phyloP scores from a whole-genome alignment of 2,888 invertebrate genomes.

The Sclerodermus sp. region DNA sequence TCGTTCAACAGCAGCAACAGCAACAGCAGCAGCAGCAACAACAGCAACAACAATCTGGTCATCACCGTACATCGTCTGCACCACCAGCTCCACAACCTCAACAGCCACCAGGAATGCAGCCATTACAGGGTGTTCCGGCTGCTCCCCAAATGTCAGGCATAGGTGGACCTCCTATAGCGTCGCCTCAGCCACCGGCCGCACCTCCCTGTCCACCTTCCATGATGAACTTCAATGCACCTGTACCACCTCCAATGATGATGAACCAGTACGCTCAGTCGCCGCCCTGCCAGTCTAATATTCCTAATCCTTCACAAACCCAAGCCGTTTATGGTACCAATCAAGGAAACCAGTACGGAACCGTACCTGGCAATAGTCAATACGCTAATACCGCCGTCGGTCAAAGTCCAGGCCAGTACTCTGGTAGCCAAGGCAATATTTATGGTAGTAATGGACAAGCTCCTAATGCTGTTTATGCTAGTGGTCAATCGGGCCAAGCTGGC shows the following conservation, averaged over 20 bases:
- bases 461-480: conserved; percentile 22
- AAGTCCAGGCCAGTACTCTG: conserved; percentile 35
- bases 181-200: conserved; percentile 66
- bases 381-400: conserved; percentile 27
- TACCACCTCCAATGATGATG: conserved; percentile 46
- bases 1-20: conserved; percentile 52
- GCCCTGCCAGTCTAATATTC: conserved; percentile 37
- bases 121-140: conserved; percentile 28
- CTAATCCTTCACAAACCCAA: conserved; percentile 44
- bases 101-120: conserved; percentile 37
- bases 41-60: conserved; percentile 55
- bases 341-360: conserved; percentile 33
- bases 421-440: conserved; percentile 39
- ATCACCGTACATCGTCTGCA: conserved; percentile 64
- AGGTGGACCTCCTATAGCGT: conserved; percentile 61
- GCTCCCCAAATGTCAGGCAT: conserved; percentile 48
- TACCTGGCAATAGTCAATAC: conserved; percentile 28
- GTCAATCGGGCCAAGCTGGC: conserved; percentile 17
- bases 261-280: conserved; percentile 51
- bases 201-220: conserved; percentile 53
- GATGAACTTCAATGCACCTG: conserved; percentile 45
- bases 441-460: conserved; percentile 35
- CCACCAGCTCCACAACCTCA: conserved; percentile 62
- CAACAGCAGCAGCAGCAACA: too few species aligned
- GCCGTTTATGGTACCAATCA: conserved; percentile 42